Percentiles rank a stretch among this genome's conserved stretches.
Evolutionary conservation across 2,888 invertebrate genomes (phyloP).

Genomic region (Philereme vetulata): DNA sequence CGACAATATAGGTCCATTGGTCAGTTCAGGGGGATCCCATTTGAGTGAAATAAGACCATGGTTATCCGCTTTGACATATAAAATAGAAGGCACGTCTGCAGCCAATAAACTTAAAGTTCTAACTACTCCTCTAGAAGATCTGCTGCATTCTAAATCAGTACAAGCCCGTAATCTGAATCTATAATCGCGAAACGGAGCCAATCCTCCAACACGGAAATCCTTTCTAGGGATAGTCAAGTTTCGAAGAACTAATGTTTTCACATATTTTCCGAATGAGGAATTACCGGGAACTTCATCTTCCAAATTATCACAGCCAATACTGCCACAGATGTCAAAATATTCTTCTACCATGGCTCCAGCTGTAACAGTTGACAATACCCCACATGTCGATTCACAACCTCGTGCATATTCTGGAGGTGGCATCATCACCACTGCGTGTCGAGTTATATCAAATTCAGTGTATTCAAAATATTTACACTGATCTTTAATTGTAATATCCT

Average conservation of each 20-base stretch:
- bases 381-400: constrained; percentile 70
- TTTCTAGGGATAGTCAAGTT: constrained; percentile 53
- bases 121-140: constrained; percentile 60
- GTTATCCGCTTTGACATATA: constrained; percentile 42
- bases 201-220: constrained; percentile 55
- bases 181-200: constrained; percentile 73
- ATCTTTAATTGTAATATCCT: constrained; percentile 51
- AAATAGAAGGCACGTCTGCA: constrained; percentile 59
- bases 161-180: constrained; percentile 69
- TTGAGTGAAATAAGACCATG: constrained; percentile 53
- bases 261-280: constrained; percentile 50
- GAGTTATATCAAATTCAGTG: constrained; percentile 54
- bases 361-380: constrained; percentile 58
- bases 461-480: constrained; percentile 55
- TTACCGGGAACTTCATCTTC: constrained; percentile 54
- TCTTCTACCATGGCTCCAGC: constrained; percentile 63
- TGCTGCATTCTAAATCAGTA: constrained; percentile 57
- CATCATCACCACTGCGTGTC: constrained; percentile 64
- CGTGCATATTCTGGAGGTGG: constrained; percentile 65
- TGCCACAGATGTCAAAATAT: constrained; percentile 65
- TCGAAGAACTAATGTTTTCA: constrained; percentile 53
- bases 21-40: constrained; percentile 63
- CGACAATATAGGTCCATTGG: constrained; percentile 69
- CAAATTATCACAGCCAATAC: constrained; percentile 51
- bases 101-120: constrained; percentile 56